Evolutionary conservation across 2,797 vertebrate genomes (phyloP).

Genomic region (Gephyroberyx darwinii): DNA sequence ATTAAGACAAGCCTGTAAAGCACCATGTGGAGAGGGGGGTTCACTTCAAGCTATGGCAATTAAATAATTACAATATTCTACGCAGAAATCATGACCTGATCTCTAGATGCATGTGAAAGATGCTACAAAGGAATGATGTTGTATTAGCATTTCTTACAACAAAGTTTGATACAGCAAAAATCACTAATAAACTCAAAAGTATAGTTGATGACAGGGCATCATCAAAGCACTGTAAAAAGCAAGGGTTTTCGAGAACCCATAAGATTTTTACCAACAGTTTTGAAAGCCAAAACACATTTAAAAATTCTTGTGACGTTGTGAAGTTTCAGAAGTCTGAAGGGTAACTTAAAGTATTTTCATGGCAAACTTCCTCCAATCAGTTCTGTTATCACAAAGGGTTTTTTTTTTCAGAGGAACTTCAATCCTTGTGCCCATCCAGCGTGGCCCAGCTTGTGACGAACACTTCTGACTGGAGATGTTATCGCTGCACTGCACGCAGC

Average conservation of each 20-base stretch:
- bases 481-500: slow-evolving; percentile 13
- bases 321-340: no score
- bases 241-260: no score
- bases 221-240: no score
- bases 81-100: slow-evolving; percentile 5
- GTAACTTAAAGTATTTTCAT: neutral
- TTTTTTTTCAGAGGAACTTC: no score
- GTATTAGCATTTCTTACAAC: neutral
- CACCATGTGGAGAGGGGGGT: slow-evolving; percentile 25
- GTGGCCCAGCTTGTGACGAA: slow-evolving; percentile 3
- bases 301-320: no score
- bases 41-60: slow-evolving; percentile 20
- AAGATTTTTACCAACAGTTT: no score
- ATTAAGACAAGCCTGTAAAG: slow-evolving; percentile 46
- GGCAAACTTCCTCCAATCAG: slow-evolving; percentile 22
- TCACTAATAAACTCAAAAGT: neutral
- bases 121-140: neutral
- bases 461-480: slow-evolving; percentile 26
- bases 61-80: slow-evolving; percentile 32
- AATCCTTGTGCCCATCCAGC: neutral
- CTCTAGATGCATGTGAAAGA: neutral
- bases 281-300: no score
- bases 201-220: no score
- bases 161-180: no score
- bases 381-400: neutral